Base-by-base conservation (phyloP, 2,797 vertebrate genomes). In the Epinephelus awoara region DNA sequence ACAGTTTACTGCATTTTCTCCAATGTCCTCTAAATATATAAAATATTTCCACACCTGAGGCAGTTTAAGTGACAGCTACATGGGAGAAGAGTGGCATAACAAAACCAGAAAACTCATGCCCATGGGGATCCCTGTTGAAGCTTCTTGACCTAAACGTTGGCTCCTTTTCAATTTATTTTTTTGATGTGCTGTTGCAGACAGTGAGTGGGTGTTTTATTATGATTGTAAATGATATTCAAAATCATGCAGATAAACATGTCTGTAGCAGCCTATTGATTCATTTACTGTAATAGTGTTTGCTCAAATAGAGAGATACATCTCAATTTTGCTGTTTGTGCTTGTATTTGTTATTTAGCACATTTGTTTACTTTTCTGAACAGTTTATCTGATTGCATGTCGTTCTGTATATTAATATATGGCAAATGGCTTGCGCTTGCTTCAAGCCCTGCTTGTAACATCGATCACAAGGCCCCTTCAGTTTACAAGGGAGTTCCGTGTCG, bases 191-290 rank as follows among this genome's bases (percentile, higher is more conserved):
- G 19, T 17, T 44, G 46, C 49, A 71, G 75, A 75, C 54, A 38
- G 46, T 2, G 52, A 49, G 59, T 75, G 67, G 47, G 62, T 57
- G 66, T 65, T 62, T 79, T 52, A 51, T 59, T 83, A 23, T 62
- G 25, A 70, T 50, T 86, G 75, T 56, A 77, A 85, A 80, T 77
- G 3, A 71, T 44, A 69, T 83, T 65, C 44, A 79, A 80, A 83
- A 64, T 47, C 29, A 78, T 51, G 61, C 51, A 66, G 67, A 75
- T 67, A 75, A 72, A 65, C 70, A 63, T 49, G 50, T 77, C 55
- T 11, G 47, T 14, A 49, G 56, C 13, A 7, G 52, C 46, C 23
- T 61, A n/a, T 40, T 29, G 25, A 21, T 65, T 83, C 1, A 40
- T 21, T 57, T 63, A 18, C 25, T 56, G n/a, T 54, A 58, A 73